A percentile compares a stretch with the other conserved stretches of the same genome.
phyloP scores from a whole-genome alignment of 2,113 vertebrate species.

The Hymenochirus boettgeri region DNA sequence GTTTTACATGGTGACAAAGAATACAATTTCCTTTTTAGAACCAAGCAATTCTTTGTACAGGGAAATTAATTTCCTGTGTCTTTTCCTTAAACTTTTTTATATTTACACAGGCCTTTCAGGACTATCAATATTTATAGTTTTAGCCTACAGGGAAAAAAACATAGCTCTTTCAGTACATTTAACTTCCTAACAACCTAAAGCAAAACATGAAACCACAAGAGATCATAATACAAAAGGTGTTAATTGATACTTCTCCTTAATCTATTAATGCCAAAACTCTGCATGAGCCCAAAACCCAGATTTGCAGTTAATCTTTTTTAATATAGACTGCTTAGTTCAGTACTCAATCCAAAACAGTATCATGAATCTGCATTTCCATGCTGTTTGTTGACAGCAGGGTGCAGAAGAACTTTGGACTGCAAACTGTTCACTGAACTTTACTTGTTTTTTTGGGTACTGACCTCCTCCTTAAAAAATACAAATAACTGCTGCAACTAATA shows the following conservation, averaged over 20 bases:
- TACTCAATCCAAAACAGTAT: neutral
- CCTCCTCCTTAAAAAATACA: conserved; percentile 4
- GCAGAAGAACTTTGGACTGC: conserved; percentile 37
- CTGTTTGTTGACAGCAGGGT: conserved; percentile 36
- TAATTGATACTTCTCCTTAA: conserved; percentile 39
- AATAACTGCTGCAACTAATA: neutral
- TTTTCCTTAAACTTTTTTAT: no score
- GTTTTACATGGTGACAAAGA: no score
- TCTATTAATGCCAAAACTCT: conserved; percentile 33
- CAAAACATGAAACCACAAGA: conserved; percentile 25
- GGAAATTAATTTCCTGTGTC: no score
- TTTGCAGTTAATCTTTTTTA: conserved; percentile 25
- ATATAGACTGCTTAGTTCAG: conserved; percentile 17
- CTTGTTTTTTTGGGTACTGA: conserved; percentile 16
- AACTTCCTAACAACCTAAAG: conserved; percentile 20
- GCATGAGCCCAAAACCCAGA: conserved; percentile 25
- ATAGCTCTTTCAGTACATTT: conserved; percentile 16
- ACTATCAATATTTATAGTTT: neutral
- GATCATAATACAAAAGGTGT: conserved; percentile 37
- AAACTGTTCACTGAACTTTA: conserved; percentile 37
- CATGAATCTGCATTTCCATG: conserved; percentile 21
- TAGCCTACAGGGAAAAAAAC: neutral
- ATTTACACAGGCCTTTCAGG: neutral
- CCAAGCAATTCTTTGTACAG: no score
- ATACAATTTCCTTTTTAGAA: no score